Evolutionary conservation across 2,797 vertebrate species (phyloP).

Genomic region (Schizopygopsis pylzovi): DNA sequence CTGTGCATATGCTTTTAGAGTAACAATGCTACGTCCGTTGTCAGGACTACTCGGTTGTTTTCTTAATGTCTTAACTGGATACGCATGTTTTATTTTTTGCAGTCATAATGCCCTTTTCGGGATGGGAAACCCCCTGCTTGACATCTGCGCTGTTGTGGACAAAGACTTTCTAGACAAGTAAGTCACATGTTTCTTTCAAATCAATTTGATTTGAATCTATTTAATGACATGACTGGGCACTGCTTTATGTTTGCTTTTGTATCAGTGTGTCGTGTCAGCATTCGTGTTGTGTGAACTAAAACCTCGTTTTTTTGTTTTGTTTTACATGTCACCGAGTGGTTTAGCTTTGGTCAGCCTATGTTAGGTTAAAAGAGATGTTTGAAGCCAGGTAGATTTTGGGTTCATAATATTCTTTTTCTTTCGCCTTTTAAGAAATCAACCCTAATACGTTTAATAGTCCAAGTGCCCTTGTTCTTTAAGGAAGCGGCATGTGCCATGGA

Average conservation of each 20-base stretch:
- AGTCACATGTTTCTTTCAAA: conserved; percentile 68
- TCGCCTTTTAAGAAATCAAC: background rate
- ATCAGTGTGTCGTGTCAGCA: background rate
- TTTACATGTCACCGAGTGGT: background rate
- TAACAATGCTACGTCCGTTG: background rate
- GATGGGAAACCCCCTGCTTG: conserved; percentile 97
- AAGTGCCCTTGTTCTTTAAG: conserved; percentile 30
- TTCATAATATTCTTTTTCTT: background rate
- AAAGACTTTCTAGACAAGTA: conserved; percentile 99
- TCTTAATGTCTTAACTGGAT: conserved; percentile 12
- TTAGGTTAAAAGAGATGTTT: background rate
- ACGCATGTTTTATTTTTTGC: conserved; percentile 68
- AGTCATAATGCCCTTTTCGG: conserved; percentile 96
- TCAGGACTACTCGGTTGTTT: background rate
- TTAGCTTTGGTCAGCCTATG: conserved; percentile 6
- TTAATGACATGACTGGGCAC: background rate
- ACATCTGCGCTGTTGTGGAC: conserved; percentile 95
- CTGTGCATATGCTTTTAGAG: background rate
- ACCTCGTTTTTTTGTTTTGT: background rate
- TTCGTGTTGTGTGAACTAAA: conserved; percentile 17
- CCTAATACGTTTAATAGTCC: background rate
- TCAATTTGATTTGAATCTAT: background rate
- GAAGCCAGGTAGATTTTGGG: background rate
- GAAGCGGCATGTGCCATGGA: conserved; percentile 1
- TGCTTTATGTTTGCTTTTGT: background rate